Evolutionary conservation across 2,888 invertebrate species (phyloP), one percentile per base, ranked within the genome.

Genomic region (Cerastis rubricosa): DNA sequence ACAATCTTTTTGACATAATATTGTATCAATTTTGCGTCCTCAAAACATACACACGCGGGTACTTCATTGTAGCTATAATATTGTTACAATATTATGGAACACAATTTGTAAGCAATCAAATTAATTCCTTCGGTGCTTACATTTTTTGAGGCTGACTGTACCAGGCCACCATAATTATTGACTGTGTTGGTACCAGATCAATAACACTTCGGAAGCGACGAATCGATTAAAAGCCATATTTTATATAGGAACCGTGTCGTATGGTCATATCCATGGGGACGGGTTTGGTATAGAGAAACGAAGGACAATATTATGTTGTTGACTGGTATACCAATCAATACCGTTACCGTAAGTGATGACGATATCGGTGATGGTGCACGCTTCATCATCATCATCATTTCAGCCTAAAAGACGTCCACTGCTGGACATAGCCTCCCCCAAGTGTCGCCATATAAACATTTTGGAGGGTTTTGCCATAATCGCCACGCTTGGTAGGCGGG

Each of bases 151-250:
- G 0, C 2, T 22, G 12, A 40, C 40, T 40, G 63, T 63, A 64
- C 64, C 17, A 64, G 43, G n/a, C 35, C 14, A 29, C 22, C n/a
- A 40, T 79, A 43, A 35, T 35, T 35, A 35, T 35, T 35, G 35
- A 2, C 17, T 29, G 43, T 29, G 40, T 43, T 29, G 11, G 7
- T 47, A 43, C 25, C 45, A 54, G 51, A 83, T 83, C 73, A 78
- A 83, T 83, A 77, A 45, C 49, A 65, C 35, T 76, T 66, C 45
- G 77, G 35, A 25, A 17, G 65, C 14, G 35, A 83, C 75, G 25
- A 43, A 78, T 83, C 84, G 84, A 86, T 86, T 29, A 22, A 19
- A 54, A 17, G 49, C 45, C 49, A 69, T 78, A 78, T 83, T 82
- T 83, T 83, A 63, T 69, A 65, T 40, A 45, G 35, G 22, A 61